These are phyloP conservation scores for Drosophila athabasca DNA, from an alignment of 1,140 invertebrate genomes.

Conservation along the genomic window DNA sequence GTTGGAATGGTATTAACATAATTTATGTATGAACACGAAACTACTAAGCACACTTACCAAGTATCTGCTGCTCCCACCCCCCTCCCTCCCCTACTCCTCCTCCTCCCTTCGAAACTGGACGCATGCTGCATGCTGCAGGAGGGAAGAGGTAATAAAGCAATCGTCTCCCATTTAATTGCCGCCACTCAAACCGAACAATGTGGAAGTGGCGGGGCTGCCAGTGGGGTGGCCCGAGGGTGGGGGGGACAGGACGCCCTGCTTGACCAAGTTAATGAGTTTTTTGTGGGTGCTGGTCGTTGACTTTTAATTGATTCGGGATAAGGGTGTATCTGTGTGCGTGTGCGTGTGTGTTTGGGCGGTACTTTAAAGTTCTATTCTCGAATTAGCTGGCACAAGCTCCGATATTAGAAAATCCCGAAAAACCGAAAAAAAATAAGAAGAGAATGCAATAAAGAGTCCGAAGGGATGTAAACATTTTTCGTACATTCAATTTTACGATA, in stretches of 20 bases:
- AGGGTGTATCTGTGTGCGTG: too few relatives aligned
- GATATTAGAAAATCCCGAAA: slow-evolving; percentile 20
- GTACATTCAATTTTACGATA: slow-evolving; percentile 70
- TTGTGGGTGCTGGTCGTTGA: slow-evolving; percentile 10
- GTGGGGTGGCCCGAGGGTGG: background rate
- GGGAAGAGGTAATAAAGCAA: slow-evolving; percentile 46
- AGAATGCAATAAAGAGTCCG: slow-evolving; percentile 22
- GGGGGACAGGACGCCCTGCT: background rate
- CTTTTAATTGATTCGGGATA: slow-evolving; percentile 38
- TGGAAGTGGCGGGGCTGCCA: background rate
- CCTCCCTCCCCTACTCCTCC: background rate
- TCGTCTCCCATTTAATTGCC: slow-evolving; percentile 34
- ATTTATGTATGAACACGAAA: slow-evolving; percentile 78
- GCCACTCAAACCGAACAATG: slow-evolving; percentile 21
- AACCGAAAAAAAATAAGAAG: background rate
- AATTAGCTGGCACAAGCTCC: slow-evolving; percentile 3
- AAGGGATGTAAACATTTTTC: slow-evolving; percentile 55
- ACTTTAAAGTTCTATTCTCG: slow-evolving; percentile 3
- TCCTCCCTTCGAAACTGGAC: background rate
- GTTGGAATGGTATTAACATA: slow-evolving; percentile 79
- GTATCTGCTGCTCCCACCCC: slow-evolving; percentile 12
- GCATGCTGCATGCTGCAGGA: background rate
- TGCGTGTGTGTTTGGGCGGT: too few relatives aligned
- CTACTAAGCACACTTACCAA: slow-evolving; percentile 68
- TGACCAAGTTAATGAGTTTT: slow-evolving; percentile 16